A percentile compares a stretch with the other conserved stretches of the same genome.
Evolutionary conservation across 2,888 invertebrate species (phyloP).

Genomic region (Melinaea marsaeus): DNA sequence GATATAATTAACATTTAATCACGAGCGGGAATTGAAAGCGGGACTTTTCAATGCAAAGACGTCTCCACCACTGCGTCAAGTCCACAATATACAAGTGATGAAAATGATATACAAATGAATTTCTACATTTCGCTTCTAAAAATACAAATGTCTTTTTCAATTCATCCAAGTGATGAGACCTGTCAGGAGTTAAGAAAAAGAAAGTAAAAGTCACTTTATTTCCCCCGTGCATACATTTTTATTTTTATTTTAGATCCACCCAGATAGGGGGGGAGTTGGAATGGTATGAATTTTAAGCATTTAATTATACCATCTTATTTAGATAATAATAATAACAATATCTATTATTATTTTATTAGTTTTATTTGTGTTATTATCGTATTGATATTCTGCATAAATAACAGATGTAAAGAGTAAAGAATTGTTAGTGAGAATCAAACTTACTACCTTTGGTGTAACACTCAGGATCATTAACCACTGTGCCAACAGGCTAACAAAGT

Average conservation of each 20-base stretch:
- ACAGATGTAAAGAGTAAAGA: too few relatives aligned
- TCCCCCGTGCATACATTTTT: constrained; percentile 58
- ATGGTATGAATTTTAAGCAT: constrained; percentile 35
- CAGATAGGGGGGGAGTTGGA: constrained; percentile 49
- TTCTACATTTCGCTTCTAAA: not conserved
- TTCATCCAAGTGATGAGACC: constrained; percentile 3
- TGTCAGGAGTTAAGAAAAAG: constrained; percentile 36
- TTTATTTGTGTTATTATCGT: too few relatives aligned
- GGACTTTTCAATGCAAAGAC: too few relatives aligned
- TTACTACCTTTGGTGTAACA: too few relatives aligned
- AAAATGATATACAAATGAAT: not conserved
- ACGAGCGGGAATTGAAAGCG: too few relatives aligned
- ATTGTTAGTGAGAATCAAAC: too few relatives aligned
- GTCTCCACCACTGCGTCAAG: too few relatives aligned
- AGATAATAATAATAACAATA: not conserved
- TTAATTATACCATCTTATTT: constrained; percentile 14
- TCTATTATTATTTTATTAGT: too few relatives aligned
- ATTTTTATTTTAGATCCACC: constrained; percentile 50
- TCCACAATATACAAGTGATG: not conserved
- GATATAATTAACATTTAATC: too few relatives aligned
- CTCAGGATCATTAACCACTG: too few relatives aligned
- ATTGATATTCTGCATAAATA: too few relatives aligned
- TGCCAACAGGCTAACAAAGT: too few relatives aligned
- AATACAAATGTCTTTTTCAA: not conserved
- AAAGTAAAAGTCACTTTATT: constrained; percentile 51